Evolutionary conservation across 2,888 invertebrate species (phyloP).

Genomic region (Cantharis rustica): DNA sequence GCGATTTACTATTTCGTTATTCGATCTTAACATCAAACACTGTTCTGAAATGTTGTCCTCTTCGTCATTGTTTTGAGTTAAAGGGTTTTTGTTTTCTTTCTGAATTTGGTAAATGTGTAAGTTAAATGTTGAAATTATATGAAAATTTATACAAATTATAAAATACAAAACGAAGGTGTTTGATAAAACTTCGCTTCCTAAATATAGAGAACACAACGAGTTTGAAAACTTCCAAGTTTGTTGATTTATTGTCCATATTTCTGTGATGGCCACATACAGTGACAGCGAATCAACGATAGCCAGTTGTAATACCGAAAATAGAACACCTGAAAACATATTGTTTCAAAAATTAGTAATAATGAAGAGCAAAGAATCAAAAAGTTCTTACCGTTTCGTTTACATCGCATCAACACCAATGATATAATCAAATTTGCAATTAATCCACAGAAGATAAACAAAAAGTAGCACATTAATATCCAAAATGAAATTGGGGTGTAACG

Average conservation of each 20-base stretch:
- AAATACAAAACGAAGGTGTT: slow-evolving; percentile 64
- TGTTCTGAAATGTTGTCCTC: slow-evolving; percentile 43
- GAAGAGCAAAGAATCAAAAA: not conserved
- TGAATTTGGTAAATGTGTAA: slow-evolving; percentile 57
- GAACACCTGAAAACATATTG: slow-evolving; percentile 58
- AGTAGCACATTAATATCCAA: slow-evolving; percentile 42
- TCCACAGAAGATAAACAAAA: slow-evolving; percentile 40
- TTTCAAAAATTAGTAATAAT: not conserved
- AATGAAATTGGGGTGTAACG: slow-evolving; percentile 21
- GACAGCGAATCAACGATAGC: slow-evolving; percentile 59
- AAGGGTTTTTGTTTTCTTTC: slow-evolving; percentile 48
- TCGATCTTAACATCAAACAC: slow-evolving; percentile 45
- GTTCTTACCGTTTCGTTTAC: slow-evolving; percentile 58
- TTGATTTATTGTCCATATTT: slow-evolving; percentile 60
- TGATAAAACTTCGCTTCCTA: slow-evolving; percentile 62
- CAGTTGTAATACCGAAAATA: slow-evolving; percentile 60
- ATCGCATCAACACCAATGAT: slow-evolving; percentile 54
- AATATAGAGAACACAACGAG: slow-evolving; percentile 59
- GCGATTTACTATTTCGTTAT: slow-evolving; percentile 57
- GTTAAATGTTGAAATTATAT: slow-evolving; percentile 62
- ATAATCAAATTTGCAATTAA: slow-evolving; percentile 40
- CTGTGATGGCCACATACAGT: slow-evolving; percentile 58
- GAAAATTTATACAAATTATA: slow-evolving; percentile 62
- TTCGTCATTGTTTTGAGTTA: slow-evolving; percentile 41
- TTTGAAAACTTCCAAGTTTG: slow-evolving; percentile 61